Evolutionary conservation across 2,888 invertebrate species (phyloP), one percentile per base, ranked within the genome.

Genomic region (Lasioglossum vierecki): DNA sequence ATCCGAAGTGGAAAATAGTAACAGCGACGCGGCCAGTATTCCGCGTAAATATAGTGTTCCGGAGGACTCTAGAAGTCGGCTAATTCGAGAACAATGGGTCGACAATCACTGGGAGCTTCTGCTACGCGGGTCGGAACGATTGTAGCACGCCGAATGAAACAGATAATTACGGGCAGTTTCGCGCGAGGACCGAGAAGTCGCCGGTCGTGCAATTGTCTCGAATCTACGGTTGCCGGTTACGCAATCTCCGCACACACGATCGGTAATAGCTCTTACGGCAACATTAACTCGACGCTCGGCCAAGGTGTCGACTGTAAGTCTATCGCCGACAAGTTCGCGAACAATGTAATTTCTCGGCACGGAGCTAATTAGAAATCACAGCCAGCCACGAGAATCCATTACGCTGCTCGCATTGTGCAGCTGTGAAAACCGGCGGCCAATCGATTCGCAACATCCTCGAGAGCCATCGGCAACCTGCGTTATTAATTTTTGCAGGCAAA

Each of bases 381-480:
- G 1, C 15, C 9, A 5, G 41, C 8, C n/a, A 11, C 13, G 6
- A 15, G 46, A 49, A 80, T 15, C 71, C 46, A 63, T 75, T 53
- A 46, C 70, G 35, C 75, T 53, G 9, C 41, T 9, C 30, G 8
- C 15, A 44, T 75, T 75, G 35, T 53, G n/a, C n/a, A 9, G 4
- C 41, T 46, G 57, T 39, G 84, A 82, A 77, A 82, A 77, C 46
- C 57, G 11, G 72, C 35, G 49, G 15, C 63, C 57, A 26, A 79
- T 83, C 46, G n/a, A 22, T 57, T 46, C 15, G 26, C 44, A 74
- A 35, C 15, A 41, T 15, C 44, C 46, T 30, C 75, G 41, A 18
- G 60, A 63, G 46, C 22, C 22, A 9, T 53, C 9, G 53, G 9
- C 22, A 22, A 11, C 3, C 44, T 44, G 44, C 2, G 44, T 44